A percentile compares a stretch with the other conserved stretches of the same genome.
These are phyloP conservation scores for Perca schrenkii DNA, from an alignment of 2,113 vertebrate genomes.

Conservation along the genomic window DNA sequence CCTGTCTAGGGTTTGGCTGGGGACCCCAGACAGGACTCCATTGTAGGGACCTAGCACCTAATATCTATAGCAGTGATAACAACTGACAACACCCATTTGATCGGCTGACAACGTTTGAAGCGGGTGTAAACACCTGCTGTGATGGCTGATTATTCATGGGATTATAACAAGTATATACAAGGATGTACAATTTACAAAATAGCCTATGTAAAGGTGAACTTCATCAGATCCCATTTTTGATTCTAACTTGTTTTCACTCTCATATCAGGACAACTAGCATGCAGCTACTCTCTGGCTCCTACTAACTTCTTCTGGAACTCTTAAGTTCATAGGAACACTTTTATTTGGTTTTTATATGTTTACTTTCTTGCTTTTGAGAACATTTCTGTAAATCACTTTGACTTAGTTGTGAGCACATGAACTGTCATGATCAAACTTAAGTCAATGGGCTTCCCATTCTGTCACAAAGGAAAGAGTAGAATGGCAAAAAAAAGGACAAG, in stretches of 20 bases:
- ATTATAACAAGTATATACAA: constrained; percentile 40
- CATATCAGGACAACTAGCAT: background rate
- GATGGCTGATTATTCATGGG: background rate
- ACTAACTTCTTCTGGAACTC: background rate
- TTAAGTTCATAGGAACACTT: background rate
- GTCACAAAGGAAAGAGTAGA: no score
- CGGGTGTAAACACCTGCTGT: background rate
- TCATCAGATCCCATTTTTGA: background rate
- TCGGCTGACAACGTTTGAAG: no score
- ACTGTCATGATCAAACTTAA: background rate
- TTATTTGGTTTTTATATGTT: background rate
- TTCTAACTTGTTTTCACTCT: background rate
- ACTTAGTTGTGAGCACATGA: background rate
- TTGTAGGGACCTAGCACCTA: no score
- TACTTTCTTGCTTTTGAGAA: background rate
- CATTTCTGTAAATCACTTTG: background rate
- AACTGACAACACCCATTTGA: no score
- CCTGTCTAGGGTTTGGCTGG: no score
- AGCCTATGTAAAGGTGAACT: background rate
- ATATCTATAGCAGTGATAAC: no score
- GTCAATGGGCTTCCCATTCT: background rate
- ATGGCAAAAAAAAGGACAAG: background rate
- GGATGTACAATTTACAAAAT: background rate
- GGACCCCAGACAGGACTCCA: no score
- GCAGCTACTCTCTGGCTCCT: background rate